A percentile compares a stretch with the other conserved stretches of the same genome.
Conservation (phyloP, 2,888 invertebrate species). For the Torymus auratus region DNA sequence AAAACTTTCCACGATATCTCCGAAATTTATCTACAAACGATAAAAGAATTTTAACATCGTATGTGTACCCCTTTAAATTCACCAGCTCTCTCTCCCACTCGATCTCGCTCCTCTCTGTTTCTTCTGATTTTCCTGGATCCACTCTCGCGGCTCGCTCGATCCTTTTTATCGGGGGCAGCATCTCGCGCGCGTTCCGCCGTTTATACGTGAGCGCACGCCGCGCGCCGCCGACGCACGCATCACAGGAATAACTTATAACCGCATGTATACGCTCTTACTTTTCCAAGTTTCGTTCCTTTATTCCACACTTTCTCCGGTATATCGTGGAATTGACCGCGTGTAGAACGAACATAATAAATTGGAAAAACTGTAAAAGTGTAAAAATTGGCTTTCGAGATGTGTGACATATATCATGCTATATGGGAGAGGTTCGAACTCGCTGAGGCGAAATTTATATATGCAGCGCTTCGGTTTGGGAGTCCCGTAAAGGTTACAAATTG, state of each 20-base stretch:
- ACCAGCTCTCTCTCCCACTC: neutral
- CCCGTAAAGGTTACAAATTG: neutral
- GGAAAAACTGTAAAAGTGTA: too few species aligned
- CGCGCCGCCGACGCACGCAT: constrained; percentile 45
- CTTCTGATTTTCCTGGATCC: constrained; percentile 24
- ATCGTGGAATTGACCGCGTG: too few species aligned
- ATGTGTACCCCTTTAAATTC: too few species aligned
- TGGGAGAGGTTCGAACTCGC: too few species aligned
- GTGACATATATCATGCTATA: too few species aligned
- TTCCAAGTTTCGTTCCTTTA: constrained; percentile 29
- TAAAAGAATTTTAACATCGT: too few species aligned
- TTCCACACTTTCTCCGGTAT: neutral
- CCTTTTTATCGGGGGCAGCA: constrained; percentile 23
- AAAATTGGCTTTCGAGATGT: too few species aligned
- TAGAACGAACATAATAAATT: too few species aligned
- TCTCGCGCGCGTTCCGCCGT: neutral
- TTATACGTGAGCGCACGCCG: neutral
- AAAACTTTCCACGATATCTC: too few species aligned
- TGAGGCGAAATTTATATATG: too few species aligned
- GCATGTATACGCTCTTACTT: constrained; percentile 4
- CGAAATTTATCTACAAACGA: too few species aligned
- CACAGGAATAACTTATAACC: constrained; percentile 41
- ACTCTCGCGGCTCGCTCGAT: neutral
- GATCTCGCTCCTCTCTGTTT: neutral
- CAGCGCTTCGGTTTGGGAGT: neutral